phyloP scores from a whole-genome alignment of 2,113 vertebrate genomes.

The Hiodon tergisus region DNA sequence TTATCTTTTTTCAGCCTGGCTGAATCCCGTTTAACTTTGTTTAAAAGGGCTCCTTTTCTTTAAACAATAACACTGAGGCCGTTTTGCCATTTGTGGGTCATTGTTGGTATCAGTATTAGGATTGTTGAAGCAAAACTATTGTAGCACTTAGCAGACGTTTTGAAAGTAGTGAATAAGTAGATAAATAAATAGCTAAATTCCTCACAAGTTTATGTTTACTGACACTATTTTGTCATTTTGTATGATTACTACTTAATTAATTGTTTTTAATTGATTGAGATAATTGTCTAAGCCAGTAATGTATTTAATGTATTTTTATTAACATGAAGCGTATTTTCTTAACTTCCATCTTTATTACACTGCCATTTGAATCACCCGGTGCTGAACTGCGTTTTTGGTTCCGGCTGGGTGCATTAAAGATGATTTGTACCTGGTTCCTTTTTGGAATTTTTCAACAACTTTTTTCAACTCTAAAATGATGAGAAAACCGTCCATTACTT shows the following conservation, averaged over 20 bases:
- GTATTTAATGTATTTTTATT: background rate
- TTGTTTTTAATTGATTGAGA: background rate
- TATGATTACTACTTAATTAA: background rate
- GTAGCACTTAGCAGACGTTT: too few relatives aligned
- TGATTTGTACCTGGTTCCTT: background rate
- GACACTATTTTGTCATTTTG: too few relatives aligned
- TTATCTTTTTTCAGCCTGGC: background rate
- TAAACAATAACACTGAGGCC: too few relatives aligned
- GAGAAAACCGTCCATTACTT: too few relatives aligned
- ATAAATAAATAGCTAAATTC: too few relatives aligned
- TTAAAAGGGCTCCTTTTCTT: too few relatives aligned
- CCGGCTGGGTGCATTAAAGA: background rate
- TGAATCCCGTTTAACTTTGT: background rate
- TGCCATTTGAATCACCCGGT: background rate
- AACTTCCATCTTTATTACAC: background rate
- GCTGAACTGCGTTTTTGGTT: background rate
- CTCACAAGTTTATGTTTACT: background rate
- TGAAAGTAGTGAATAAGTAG: too few relatives aligned
- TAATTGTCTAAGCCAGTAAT: background rate
- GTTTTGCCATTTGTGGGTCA: too few relatives aligned
- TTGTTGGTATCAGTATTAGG: too few relatives aligned
- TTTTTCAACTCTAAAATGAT: background rate
- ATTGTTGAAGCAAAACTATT: too few relatives aligned
- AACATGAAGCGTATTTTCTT: background rate
- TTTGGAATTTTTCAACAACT: background rate